Evolutionary conservation across 2,113 vertebrate species (phyloP).

Genomic region (Nibea albiflora): DNA sequence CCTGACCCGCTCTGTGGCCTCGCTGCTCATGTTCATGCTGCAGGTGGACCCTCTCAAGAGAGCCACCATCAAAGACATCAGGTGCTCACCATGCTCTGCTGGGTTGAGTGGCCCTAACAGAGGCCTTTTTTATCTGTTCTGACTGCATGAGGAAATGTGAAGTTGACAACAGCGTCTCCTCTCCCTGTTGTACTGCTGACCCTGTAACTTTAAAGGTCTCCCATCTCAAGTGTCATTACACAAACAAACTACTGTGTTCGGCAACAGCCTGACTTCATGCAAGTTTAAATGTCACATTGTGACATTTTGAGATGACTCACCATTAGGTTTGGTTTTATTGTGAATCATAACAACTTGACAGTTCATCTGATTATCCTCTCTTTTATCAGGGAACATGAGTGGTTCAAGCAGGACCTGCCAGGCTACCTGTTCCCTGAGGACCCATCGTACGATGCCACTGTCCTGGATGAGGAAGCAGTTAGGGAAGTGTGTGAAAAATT

Average conservation of each 20-base stretch:
- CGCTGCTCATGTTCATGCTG: constrained; percentile 95
- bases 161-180: neutral
- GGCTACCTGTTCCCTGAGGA: constrained; percentile 98
- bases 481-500: constrained; percentile 98
- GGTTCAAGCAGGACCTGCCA: constrained; percentile 98
- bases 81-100: constrained; percentile 75
- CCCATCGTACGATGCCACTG: constrained; percentile 92
- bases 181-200: neutral
- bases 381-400: constrained; percentile 92
- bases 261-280: neutral
- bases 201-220: neutral
- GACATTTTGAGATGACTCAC: neutral
- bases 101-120: neutral
- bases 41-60: constrained; percentile 98
- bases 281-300: neutral
- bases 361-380: neutral
- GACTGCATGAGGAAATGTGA: neutral
- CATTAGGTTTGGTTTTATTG: neutral
- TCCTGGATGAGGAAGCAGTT: constrained; percentile 95
- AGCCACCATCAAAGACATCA: constrained; percentile 98
- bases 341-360: neutral
- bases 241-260: neutral
- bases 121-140: neutral
- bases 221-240: neutral
- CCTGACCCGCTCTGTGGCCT: constrained; percentile 93